A percentile compares a stretch with the other conserved stretches of the same genome.
Evolutionary conservation across 2,888 invertebrate species (phyloP).

Genomic region (Metalampra italica): DNA sequence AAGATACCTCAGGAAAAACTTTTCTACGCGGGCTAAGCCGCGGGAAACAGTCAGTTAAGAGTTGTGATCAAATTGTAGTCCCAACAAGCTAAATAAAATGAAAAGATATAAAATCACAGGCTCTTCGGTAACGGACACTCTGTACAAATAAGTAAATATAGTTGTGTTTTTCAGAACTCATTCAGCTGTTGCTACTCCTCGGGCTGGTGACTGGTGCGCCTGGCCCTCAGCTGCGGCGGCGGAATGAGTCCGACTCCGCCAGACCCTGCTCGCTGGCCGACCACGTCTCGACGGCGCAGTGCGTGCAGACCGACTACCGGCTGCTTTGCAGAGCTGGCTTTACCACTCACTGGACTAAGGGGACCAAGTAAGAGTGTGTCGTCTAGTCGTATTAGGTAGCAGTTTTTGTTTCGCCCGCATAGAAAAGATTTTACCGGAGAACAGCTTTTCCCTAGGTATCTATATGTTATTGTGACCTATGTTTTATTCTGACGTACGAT

Average conservation of each 20-base stretch:
- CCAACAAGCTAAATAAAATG: too few species aligned
- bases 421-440: too few species aligned
- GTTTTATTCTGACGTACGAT: too few species aligned
- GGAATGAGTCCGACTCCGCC: conserved; percentile 30
- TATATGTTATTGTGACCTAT: neutral
- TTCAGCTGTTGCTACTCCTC: conserved; percentile 29
- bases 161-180: conserved; percentile 20
- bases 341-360: conserved; percentile 40
- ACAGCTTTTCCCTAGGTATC: neutral
- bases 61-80: too few species aligned
- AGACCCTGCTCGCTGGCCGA: conserved; percentile 45
- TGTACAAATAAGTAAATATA: too few species aligned
- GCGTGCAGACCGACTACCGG: conserved; percentile 28
- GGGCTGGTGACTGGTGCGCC: conserved; percentile 36
- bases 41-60: too few species aligned
- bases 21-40: too few species aligned
- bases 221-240: conserved; percentile 31
- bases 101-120: too few species aligned
- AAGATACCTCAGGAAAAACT: too few species aligned
- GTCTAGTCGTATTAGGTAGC: neutral
- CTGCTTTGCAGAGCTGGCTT: conserved; percentile 49
- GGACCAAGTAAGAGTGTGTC: conserved; percentile 44
- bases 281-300: conserved; percentile 33
- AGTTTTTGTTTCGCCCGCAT: too few species aligned
- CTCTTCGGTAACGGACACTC: too few species aligned